These are phyloP conservation scores for Epinotia ramella DNA, from an alignment of 2,888 invertebrate species.

Conservation along the genomic window DNA sequence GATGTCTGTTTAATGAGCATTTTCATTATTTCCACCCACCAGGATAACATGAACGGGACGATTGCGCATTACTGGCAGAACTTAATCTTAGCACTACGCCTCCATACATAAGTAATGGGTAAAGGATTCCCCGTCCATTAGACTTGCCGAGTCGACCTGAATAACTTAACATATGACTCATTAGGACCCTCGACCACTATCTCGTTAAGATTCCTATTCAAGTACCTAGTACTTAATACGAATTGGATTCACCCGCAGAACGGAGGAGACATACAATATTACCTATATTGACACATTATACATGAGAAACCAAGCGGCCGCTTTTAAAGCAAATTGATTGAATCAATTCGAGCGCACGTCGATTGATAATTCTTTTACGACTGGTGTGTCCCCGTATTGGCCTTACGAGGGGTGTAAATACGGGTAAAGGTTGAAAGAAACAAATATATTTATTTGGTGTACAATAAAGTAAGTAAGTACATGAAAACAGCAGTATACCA, in stretches of 20 bases:
- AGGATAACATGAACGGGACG: slow-evolving; percentile 13
- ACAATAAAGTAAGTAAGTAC: no score
- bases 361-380: neutral
- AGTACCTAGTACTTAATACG: slow-evolving; percentile 7
- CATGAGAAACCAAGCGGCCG: neutral
- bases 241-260: slow-evolving; percentile 1
- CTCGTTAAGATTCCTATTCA: slow-evolving; percentile 24
- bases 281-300: neutral
- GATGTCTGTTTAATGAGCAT: neutral
- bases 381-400: neutral
- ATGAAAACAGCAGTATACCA: no score
- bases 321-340: neutral
- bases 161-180: slow-evolving; percentile 38
- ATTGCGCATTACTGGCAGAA: slow-evolving; percentile 15
- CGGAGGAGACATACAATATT: neutral
- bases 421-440: neutral
- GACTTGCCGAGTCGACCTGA: slow-evolving; percentile 32
- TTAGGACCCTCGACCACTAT: slow-evolving; percentile 39
- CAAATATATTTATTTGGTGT: neutral
- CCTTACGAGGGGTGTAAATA: no score
- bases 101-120: slow-evolving; percentile 38
- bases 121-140: slow-evolving; percentile 37
- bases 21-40: slow-evolving; percentile 17
- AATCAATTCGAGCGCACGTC: neutral
- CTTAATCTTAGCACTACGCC: slow-evolving; percentile 28